Evolutionary conservation across 1,140 invertebrate genomes (phyloP).

Genomic region (Hestina assimilis): DNA sequence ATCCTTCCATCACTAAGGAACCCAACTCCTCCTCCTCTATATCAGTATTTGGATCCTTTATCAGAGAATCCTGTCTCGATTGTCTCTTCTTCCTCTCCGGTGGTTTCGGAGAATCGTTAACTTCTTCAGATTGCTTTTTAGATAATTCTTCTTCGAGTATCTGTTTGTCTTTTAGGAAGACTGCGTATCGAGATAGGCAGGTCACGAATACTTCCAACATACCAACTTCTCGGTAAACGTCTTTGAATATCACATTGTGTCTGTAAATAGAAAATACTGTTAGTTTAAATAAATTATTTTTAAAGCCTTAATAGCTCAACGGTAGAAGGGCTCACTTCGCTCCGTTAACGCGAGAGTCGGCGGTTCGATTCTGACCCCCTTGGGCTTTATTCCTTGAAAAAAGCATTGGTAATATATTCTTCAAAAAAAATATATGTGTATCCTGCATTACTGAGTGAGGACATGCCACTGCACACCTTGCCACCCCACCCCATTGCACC

Average conservation of each 20-base stretch:
- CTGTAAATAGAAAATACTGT: slow-evolving; percentile 79
- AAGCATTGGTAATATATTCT: no score
- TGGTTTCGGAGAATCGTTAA: slow-evolving; percentile 53
- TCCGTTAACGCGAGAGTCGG: no score
- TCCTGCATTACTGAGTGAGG: no score
- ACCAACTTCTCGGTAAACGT: slow-evolving; percentile 98
- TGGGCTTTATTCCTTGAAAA: no score
- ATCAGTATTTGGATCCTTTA: slow-evolving; percentile 67
- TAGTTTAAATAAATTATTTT: no score
- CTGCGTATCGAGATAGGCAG: slow-evolving; percentile 92
- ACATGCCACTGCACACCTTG: no score
- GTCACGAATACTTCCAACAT: slow-evolving; percentile 97
- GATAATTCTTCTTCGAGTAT: slow-evolving; percentile 60
- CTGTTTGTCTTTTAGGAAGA: slow-evolving; percentile 86
- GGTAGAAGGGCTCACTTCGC: no score
- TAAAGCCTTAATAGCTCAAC: no score
- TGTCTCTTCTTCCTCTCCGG: slow-evolving; percentile 63
- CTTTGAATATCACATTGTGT: slow-evolving; percentile 96
- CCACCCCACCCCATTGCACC: no score
- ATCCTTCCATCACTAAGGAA: slow-evolving; percentile 90
- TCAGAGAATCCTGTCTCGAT: slow-evolving; percentile 74
- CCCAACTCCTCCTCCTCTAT: slow-evolving; percentile 88
- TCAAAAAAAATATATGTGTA: no score
- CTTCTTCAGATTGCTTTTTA: slow-evolving; percentile 41
- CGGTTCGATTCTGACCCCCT: no score